Evolutionary conservation across 2,888 invertebrate genomes (phyloP), one percentile per base, ranked within the genome.

Genomic region (Drosophila leonis): DNA sequence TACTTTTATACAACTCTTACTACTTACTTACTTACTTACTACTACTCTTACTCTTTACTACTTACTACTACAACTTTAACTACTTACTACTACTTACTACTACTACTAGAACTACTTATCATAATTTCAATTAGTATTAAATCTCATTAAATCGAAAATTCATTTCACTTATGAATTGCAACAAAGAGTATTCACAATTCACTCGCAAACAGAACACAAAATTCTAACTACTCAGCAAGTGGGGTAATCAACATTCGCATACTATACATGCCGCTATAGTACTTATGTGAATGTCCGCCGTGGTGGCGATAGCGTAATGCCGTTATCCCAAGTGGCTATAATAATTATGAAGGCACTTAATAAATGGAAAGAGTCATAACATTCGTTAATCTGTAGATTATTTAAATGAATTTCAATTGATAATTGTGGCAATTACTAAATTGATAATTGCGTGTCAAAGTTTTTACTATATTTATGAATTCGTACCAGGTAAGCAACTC

Each of bases 361-460:
- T 20, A 18, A 77, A 65, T 62, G 42, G 46, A 55, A 41, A 1
- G 37, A 59, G 54, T 42, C 60, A 56, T 49, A 60, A 52, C 37
- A 57, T 2, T 55, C 27, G 9, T 62, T 65, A 62, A 68, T 68
- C 74, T 62, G 35, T 29, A 51, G 42, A 57, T 65, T 39, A 65
- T 41, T 62, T 59, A 62, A 72, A 63, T 72, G 67, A 73, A 56
- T 78, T 65, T 78, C 65, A 76, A 72, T 72, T 73, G 67, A 73
- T 2, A 29, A 55, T 49, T 49, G 56, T 12, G 49, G 13, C 18
- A 33, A 31, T 46, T 27, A 15, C 42, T 57, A 66, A 66, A 31
- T 71, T 71, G 62, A 63, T 20, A 31, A 49, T 49, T 55, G 42
- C 9, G 46, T 44, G 44, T 5, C 37, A 12, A 33, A 46, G 31